Conservation (phyloP, 1,140 invertebrate genomes). For the Megathymus violae region DNA sequence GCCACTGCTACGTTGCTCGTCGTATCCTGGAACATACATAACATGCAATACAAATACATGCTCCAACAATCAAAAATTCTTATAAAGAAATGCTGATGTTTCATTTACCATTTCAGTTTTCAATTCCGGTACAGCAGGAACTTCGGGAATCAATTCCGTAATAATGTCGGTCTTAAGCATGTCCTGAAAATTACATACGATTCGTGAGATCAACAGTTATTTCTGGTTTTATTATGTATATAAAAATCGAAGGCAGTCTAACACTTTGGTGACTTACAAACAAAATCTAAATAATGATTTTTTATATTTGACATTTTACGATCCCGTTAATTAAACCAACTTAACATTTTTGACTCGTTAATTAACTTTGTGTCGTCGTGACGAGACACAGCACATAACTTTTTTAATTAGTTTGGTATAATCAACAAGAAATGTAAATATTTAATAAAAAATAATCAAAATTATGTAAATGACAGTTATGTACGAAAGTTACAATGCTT, state of each 20-base stretch:
- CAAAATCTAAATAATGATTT: conserved; percentile 7
- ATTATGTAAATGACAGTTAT: background rate
- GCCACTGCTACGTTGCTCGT: conserved; percentile 64
- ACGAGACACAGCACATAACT: too few species aligned
- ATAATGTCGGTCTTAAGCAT: conserved; percentile 63
- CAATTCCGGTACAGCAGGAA: conserved; percentile 68
- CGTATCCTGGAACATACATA: conserved; percentile 59
- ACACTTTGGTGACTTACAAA: too few species aligned
- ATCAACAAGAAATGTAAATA: background rate
- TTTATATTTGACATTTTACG: background rate
- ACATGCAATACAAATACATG: background rate
- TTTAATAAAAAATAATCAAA: conserved; percentile 1
- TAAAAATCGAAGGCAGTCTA: background rate
- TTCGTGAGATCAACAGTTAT: background rate
- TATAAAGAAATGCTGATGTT: background rate
- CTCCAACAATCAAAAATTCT: background rate
- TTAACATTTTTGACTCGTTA: background rate
- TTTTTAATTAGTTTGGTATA: background rate
- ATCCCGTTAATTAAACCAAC: conserved; percentile 10
- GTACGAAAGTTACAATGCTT: background rate
- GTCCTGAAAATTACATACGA: conserved; percentile 56
- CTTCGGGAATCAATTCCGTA: conserved; percentile 71
- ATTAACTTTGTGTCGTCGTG: too few species aligned
- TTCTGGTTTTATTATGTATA: too few species aligned
- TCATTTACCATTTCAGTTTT: conserved; percentile 68